These are phyloP conservation scores for Aphidius ervi DNA, from an alignment of 1,140 invertebrate species.

Conservation along the genomic window DNA sequence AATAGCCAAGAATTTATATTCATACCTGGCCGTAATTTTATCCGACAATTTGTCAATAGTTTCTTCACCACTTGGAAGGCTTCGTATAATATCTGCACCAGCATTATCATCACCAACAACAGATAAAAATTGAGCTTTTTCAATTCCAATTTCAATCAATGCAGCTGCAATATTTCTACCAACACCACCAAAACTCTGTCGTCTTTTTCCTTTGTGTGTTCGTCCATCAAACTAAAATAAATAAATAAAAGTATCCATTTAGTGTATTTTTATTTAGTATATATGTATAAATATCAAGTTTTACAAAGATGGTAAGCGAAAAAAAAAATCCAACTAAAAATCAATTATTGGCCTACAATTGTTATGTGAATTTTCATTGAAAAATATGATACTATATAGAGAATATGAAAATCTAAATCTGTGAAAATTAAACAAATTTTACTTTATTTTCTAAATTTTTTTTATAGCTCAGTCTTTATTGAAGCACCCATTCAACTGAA, in stretches of 20 bases:
- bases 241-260: conserved; percentile 32
- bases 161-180: conserved; percentile 88
- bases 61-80: conserved; percentile 45
- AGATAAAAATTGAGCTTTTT: conserved; percentile 68
- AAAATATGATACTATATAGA: too few relatives aligned
- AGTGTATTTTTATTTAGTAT: conserved; percentile 12
- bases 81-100: conserved; percentile 51
- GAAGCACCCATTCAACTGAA: too few relatives aligned
- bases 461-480: too few relatives aligned
- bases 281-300: too few relatives aligned
- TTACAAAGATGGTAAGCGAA: too few relatives aligned
- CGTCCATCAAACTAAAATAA: conserved; percentile 66
- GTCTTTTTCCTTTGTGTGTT: conserved; percentile 65
- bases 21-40: conserved; percentile 46
- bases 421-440: too few relatives aligned
- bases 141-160: conserved; percentile 65
- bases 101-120: conserved; percentile 71
- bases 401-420: too few relatives aligned
- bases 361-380: too few relatives aligned
- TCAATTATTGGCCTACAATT: too few relatives aligned
- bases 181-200: conserved; percentile 77
- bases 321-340: too few relatives aligned
- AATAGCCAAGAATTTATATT: not conserved
- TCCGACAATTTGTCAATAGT: conserved; percentile 37
- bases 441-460: too few relatives aligned